Conservation (phyloP, 35 echinoderm and acorn worm species). For the Apostichopus californicus region DNA sequence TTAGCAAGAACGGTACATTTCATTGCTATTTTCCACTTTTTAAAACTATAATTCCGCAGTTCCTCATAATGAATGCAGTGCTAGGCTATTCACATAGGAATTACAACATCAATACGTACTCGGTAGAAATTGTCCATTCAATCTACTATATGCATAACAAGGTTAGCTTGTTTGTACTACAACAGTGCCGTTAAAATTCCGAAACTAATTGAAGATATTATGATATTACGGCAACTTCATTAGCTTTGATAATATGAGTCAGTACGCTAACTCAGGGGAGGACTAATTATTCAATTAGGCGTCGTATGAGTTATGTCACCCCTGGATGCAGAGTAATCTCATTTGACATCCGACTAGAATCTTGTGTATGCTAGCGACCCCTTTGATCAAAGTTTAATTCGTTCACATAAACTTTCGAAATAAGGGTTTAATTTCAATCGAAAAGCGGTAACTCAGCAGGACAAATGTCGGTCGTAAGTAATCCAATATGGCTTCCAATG, state of each 20-base stretch:
- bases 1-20: too few relatives aligned
- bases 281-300: conserved; percentile 24
- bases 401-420: background rate
- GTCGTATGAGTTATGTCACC: conserved; percentile 1
- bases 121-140: background rate
- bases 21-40: too few relatives aligned
- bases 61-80: too few relatives aligned
- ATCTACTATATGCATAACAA: conserved; percentile 12
- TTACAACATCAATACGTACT: background rate
- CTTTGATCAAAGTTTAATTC: background rate
- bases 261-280: background rate
- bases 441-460: conserved; percentile 8
- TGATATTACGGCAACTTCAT: conserved; percentile 13
- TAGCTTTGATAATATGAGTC: conserved; percentile 3
- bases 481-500: conserved; percentile 20
- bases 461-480: conserved; percentile 3
- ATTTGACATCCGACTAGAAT: background rate
- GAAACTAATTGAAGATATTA: conserved; percentile 16
- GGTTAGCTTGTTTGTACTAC: conserved; percentile 33
- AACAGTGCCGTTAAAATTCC: conserved; percentile 34
- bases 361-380: background rate
- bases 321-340: background rate
- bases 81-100: background rate
- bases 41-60: too few relatives aligned
- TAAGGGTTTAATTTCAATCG: conserved; percentile 3